Conservation (phyloP, 2,113 vertebrate genomes). For the Paracanthobrama guichenoti region DNA sequence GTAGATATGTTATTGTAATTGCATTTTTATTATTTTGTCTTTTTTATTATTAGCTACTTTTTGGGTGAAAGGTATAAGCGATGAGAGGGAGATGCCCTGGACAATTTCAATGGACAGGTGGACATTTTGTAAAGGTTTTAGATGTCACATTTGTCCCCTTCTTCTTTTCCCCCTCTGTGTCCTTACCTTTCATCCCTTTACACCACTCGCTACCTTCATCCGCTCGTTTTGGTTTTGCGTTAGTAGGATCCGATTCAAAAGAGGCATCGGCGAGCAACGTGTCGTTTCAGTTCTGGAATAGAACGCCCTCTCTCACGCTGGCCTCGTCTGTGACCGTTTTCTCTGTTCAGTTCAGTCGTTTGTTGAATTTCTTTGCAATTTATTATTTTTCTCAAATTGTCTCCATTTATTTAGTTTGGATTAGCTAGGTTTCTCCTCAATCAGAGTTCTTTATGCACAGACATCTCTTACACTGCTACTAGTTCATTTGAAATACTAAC, state of each 20-base stretch:
- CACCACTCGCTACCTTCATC: slow-evolving; percentile 36
- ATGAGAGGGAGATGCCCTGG: slow-evolving; percentile 6
- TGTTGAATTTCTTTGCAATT: slow-evolving; percentile 49
- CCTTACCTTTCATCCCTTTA: slow-evolving; percentile 35
- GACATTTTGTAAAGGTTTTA: slow-evolving; percentile 40
- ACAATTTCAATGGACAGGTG: background rate
- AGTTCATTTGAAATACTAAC: slow-evolving; percentile 66
- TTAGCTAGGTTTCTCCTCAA: slow-evolving; percentile 54
- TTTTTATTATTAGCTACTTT: background rate
- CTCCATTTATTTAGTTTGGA: slow-evolving; percentile 57
- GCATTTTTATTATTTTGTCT: slow-evolving; percentile 19
- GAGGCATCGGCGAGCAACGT: slow-evolving; percentile 30
- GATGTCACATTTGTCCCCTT: slow-evolving; percentile 34
- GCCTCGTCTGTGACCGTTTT: slow-evolving; percentile 73
- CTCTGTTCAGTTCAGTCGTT: slow-evolving; percentile 70
- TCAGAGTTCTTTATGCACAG: slow-evolving; percentile 64
- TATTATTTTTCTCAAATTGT: slow-evolving; percentile 42
- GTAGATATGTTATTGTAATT: slow-evolving; percentile 57
- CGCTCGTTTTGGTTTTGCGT: slow-evolving; percentile 11
- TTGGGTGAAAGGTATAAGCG: slow-evolving; percentile 18
- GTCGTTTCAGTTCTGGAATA: slow-evolving; percentile 62
- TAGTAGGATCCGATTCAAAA: slow-evolving; percentile 32
- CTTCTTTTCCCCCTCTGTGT: background rate
- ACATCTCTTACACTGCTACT: slow-evolving; percentile 66
- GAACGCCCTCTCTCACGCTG: slow-evolving; percentile 73